Evolutionary conservation across 2,113 vertebrate genomes (phyloP).

Genomic region (Pelusios castaneus): DNA sequence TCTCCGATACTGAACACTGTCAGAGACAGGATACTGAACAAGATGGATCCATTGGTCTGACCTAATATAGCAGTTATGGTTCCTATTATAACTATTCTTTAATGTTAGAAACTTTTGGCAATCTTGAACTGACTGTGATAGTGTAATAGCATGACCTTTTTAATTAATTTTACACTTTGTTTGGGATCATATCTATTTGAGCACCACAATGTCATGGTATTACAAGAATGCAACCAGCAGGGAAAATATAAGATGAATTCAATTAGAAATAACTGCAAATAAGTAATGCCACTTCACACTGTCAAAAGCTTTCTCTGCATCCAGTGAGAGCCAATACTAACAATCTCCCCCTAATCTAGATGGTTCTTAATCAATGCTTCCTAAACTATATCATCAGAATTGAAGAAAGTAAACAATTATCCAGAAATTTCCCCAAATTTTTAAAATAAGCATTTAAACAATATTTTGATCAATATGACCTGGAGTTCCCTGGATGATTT

Average conservation of each 20-base stretch:
- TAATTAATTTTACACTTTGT: background rate
- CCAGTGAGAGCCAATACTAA: background rate
- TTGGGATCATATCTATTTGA: background rate
- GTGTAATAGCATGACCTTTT: background rate
- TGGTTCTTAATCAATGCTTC: background rate
- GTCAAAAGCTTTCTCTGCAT: conserved; percentile 18
- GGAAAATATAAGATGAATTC: background rate
- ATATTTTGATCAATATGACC: background rate
- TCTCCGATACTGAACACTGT: background rate
- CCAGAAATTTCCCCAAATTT: background rate
- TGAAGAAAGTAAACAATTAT: background rate
- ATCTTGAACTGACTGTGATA: background rate
- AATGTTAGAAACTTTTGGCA: background rate
- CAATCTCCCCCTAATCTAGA: background rate
- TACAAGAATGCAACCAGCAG: background rate
- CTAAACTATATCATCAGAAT: background rate
- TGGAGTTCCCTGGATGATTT: fast-evolving
- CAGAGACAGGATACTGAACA: background rate
- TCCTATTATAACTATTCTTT: background rate
- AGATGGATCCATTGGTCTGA: background rate
- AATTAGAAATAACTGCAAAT: background rate
- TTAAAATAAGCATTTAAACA: background rate
- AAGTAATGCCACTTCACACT: background rate
- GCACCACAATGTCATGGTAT: background rate
- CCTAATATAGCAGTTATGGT: background rate